Evolutionary conservation across 2,888 invertebrate genomes (phyloP), one percentile per base, ranked within the genome.

Genomic region (Noctua pronuba): DNA sequence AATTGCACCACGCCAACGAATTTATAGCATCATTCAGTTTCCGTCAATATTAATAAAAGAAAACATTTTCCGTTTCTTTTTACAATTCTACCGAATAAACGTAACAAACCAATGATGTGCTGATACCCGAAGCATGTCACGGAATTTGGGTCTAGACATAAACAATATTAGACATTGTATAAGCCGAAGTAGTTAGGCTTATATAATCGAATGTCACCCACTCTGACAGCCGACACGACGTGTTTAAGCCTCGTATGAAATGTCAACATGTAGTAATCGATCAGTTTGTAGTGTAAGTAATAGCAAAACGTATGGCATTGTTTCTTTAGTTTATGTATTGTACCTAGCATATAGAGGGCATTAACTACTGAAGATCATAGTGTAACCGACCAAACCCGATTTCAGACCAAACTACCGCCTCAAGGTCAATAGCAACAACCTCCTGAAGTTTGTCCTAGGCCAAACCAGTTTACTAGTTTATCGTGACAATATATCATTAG

Each of bases 121-220:
- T 18, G 8, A 55, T 18, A 44, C 10, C 28, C n/a, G 16, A n/a
- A 31, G 2, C 46, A 18, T 5, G 24, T 49, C 46, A 66, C 35
- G 41, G 44, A 41, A 66, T 66, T 80, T 58, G 38, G 31, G 41
- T 4, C 21, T 18, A 49, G 31, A n/a, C 28, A 28, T 44, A 79
- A 58, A 79, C 58, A 35, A 11, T 58, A 24, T 49, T 46, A 58
- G 0, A 8, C 28, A 55, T n/a, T n/a, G n/a, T n/a, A n/a, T n/a
- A n/a, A n/a, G n/a, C n/a, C n/a, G n/a, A n/a, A n/a, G n/a, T n/a
- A 55, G 28, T 62, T 80, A 31, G 8, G n/a, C n/a, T n/a, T 74
- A 16, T 41, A 35, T 58, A 81, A 49, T 80, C 55, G 31, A 74
- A 81, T 80, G 46, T 31, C 68, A 74, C 4, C 7, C n/a, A 38